A percentile compares a stretch with the other conserved stretches of the same genome.
Evolutionary conservation across 2,113 vertebrate genomes (phyloP).

Genomic region (Rhinolophus sinicus): DNA sequence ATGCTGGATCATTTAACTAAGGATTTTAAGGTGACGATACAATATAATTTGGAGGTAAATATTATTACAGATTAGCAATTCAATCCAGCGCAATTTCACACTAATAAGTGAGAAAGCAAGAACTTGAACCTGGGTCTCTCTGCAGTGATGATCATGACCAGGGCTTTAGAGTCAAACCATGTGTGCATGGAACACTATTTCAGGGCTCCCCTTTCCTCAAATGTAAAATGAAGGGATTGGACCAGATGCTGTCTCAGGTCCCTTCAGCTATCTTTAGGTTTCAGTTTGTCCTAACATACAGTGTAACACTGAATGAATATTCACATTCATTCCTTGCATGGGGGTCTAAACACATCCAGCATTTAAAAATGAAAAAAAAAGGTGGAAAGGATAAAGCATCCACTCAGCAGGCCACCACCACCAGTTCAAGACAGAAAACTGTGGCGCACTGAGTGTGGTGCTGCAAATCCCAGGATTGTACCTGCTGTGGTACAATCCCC

Average conservation of each 20-base stretch:
- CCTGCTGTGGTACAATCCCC: not conserved
- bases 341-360: not conserved
- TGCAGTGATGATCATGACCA: not conserved
- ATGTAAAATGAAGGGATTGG: not conserved
- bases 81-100: not conserved
- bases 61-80: not conserved
- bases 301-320: not conserved
- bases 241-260: not conserved
- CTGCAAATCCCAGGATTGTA: not conserved
- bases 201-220: not conserved
- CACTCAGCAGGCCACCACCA: too few relatives aligned
- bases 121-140: not conserved
- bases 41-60: not conserved
- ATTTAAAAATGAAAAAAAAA: not conserved
- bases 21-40: not conserved
- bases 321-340: not conserved
- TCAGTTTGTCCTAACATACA: not conserved
- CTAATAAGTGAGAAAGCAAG: not conserved
- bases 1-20: not conserved
- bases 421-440: not conserved
- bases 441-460: accelerated
- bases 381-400: not conserved
- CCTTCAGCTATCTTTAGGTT: not conserved
- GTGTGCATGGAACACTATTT: not conserved
- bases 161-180: not conserved